Evolutionary conservation across 2,797 vertebrate species (phyloP).

Genomic region (Pseudochirops cupreus): DNA sequence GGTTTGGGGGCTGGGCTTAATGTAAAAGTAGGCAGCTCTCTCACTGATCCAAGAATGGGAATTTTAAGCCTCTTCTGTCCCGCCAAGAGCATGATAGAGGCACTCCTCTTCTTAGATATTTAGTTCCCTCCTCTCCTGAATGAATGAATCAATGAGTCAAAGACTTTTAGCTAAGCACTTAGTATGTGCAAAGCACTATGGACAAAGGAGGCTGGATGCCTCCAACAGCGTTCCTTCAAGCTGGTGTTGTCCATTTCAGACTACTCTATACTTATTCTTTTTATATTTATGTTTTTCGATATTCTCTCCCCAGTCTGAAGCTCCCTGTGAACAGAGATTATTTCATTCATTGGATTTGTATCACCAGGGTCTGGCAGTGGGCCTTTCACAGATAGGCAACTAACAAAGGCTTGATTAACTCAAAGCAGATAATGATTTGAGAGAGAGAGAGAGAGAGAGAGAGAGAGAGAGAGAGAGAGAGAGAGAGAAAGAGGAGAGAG

Average conservation of each 20-base stretch:
- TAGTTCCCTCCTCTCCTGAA: neutral
- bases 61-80: neutral
- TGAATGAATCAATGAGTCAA: neutral
- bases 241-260: neutral
- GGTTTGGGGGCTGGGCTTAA: neutral
- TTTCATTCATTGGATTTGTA: neutral
- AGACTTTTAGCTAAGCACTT: neutral
- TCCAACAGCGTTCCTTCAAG: neutral
- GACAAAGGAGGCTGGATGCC: neutral
- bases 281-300: neutral
- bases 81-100: neutral
- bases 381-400: neutral
- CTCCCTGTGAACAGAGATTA: neutral
- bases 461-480: too few relatives aligned
- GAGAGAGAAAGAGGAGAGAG: neutral
- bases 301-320: neutral
- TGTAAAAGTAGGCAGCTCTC: neutral
- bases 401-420: neutral
- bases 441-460: too few relatives aligned
- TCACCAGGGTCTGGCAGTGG: neutral
- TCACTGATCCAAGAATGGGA: neutral
- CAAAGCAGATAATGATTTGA: neutral
- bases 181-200: neutral
- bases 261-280: neutral
- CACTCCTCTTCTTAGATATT: neutral